Base-by-base conservation (phyloP, 1,140 invertebrate genomes). In the Neodiprion pinetum region DNA sequence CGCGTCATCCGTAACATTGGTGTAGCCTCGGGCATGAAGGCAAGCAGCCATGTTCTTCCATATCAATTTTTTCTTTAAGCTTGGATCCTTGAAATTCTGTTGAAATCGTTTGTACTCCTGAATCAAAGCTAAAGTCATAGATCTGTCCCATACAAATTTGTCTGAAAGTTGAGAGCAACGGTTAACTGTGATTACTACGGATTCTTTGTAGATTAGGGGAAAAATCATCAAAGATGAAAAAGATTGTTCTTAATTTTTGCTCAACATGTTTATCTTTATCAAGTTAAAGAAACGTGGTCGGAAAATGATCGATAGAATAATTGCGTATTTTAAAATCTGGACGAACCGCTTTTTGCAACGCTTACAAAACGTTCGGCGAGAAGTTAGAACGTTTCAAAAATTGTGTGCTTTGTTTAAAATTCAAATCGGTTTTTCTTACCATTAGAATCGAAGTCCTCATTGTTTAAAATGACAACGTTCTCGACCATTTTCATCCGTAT, bases 121-220 rank as follows among this genome's bases (percentile, higher is more conserved):
- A 66, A 73, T 73, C 28, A 73, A 67, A 11, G 66, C 67, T 12
- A 67, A 28, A 48, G 67, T 66, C 72, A 73, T 73, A 9, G 53
- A 28, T 69, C 66, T 23, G n/a, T 66, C 67, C 72, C 72, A 73
- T 73, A 73, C 72, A 65, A 73, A 73, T 66, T 73, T 73, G 3
- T 73, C 72, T 73, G 72, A 53, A 50, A 72, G 49, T 17, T 14
- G 53, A 12, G 53, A 61, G 9, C 4, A 61, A 61, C 4, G 11
- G 53, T 40, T 40, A 40, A 40, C 28, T 40, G 5, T 40, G 28
- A 40, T 40, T 40, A 40, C 28, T 40, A 40, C 5, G 5, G 28
- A 40, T 40, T 40, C 28, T 40, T 40, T 40, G 5, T 1, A 40
- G 28, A 40, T 40, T 40, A 40, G 28, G 5, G 28, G 28, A 40